Conservation (phyloP, 2,113 vertebrate species). For the Arvicanthis niloticus region DNA sequence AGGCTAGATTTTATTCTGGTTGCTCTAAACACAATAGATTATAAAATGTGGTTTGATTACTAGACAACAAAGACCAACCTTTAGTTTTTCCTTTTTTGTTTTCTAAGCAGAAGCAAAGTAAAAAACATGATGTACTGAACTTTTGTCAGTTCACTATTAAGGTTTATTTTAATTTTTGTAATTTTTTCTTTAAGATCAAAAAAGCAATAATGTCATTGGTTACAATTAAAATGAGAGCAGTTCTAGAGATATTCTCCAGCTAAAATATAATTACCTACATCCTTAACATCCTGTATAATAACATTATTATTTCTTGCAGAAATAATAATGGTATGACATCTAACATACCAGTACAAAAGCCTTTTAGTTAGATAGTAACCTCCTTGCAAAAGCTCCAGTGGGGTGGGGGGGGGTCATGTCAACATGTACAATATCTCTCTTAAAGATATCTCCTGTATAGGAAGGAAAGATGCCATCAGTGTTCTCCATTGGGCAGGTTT, state of each 20-base stretch:
- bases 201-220: not conserved
- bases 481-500: not conserved
- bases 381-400: constrained; percentile 15
- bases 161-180: not conserved
- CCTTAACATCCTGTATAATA: not conserved
- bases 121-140: not conserved
- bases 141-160: not conserved
- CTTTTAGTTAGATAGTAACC: constrained; percentile 6
- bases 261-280: constrained; percentile 51
- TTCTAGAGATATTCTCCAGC: not conserved
- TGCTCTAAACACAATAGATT: not conserved
- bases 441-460: not conserved
- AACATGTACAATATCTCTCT: not conserved
- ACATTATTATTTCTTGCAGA: not conserved
- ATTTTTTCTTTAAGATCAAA: constrained; percentile 27
- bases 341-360: constrained; percentile 46
- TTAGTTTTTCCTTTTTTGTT: not conserved
- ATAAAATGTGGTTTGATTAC: not conserved
- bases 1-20: not conserved
- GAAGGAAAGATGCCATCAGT: not conserved
- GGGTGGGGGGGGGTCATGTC: no score
- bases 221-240: constrained; percentile 53
- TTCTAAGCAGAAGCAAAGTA: not conserved
- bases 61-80: not conserved
- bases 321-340: constrained; percentile 17